Percentiles rank a stretch among this genome's conserved stretches.
phyloP scores from a whole-genome alignment of 2,888 invertebrate species.

The Nesidiocoris tenuis region DNA sequence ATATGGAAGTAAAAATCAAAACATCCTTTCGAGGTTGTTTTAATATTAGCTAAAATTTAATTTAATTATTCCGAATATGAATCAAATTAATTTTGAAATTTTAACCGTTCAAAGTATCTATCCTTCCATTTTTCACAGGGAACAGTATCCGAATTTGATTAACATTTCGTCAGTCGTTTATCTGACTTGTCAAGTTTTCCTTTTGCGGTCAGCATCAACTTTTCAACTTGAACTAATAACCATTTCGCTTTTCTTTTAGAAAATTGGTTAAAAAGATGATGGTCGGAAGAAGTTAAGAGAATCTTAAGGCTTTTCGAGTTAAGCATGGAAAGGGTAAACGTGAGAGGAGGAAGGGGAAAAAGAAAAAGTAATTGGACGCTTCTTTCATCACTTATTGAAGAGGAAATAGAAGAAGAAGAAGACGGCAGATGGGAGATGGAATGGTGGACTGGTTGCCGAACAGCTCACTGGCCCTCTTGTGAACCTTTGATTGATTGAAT shows the following conservation, averaged over 20 bases:
- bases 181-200: background rate
- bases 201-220: background rate
- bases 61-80: too few relatives aligned
- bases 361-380: slow-evolving; percentile 25
- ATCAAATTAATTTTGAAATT: too few relatives aligned
- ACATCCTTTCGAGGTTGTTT: too few relatives aligned
- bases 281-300: slow-evolving; percentile 18
- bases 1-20: too few relatives aligned
- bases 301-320: slow-evolving; percentile 16
- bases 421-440: background rate
- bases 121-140: too few relatives aligned
- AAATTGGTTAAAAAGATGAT: slow-evolving; percentile 14
- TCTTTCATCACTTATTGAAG: slow-evolving; percentile 34
- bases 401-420: slow-evolving; percentile 14
- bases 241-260: background rate
- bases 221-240: background rate
- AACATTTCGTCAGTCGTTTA: too few relatives aligned
- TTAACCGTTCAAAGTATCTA: too few relatives aligned
- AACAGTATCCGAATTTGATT: too few relatives aligned
- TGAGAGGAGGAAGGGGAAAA: slow-evolving; percentile 3
- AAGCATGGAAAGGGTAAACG: slow-evolving; percentile 8
- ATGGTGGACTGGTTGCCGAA: slow-evolving; percentile 12
- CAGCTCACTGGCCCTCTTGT: slow-evolving; percentile 18
- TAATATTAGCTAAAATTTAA: too few relatives aligned
- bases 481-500: slow-evolving; percentile 32